Percentiles rank a stretch among this genome's conserved stretches.
These are phyloP conservation scores for Trachymyrmex cornetzi DNA, from an alignment of 1,140 invertebrate genomes.

Conservation along the genomic window DNA sequence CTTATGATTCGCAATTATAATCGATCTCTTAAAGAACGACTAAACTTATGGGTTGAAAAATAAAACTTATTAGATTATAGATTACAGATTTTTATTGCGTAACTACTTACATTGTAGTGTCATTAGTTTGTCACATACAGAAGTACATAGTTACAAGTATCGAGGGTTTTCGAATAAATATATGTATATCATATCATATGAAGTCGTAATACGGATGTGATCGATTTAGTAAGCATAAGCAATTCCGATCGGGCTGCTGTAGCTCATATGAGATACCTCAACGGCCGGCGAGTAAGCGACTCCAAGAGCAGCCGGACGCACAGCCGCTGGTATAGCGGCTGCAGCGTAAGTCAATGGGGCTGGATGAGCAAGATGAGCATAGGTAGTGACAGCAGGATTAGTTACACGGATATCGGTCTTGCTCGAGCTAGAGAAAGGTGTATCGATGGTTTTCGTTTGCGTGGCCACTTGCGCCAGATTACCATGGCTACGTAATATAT, in stretches of 20 bases:
- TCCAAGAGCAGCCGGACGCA: slow-evolving; percentile 74
- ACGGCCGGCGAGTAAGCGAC: slow-evolving; percentile 89
- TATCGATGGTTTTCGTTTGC: slow-evolving; percentile 89
- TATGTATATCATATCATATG: neutral
- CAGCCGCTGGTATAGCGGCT: slow-evolving; percentile 68
- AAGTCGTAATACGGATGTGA: neutral
- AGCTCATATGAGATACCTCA: slow-evolving; percentile 90
- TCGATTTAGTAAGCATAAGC: slow-evolving; percentile 78
- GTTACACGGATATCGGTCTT: slow-evolving; percentile 89
- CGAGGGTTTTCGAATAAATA: slow-evolving; percentile 6
- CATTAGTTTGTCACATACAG: slow-evolving; percentile 3
- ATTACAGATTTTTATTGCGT: slow-evolving; percentile 27
- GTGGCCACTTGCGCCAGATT: slow-evolving; percentile 89
- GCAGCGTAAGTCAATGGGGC: slow-evolving; percentile 70
- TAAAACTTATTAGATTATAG: neutral
- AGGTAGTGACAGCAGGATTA: slow-evolving; percentile 85
- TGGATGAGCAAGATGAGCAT: slow-evolving; percentile 75
- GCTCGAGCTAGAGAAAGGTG: slow-evolving; percentile 90
- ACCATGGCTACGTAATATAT: slow-evolving; percentile 88
- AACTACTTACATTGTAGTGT: neutral
- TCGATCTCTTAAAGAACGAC: neutral
- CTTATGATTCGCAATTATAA: neutral
- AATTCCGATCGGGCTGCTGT: slow-evolving; percentile 88
- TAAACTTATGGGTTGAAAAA: neutral
- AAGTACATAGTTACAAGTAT: neutral